Evolutionary conservation across 2,888 invertebrate species (phyloP).

Genomic region (Masnerella sp.): DNA sequence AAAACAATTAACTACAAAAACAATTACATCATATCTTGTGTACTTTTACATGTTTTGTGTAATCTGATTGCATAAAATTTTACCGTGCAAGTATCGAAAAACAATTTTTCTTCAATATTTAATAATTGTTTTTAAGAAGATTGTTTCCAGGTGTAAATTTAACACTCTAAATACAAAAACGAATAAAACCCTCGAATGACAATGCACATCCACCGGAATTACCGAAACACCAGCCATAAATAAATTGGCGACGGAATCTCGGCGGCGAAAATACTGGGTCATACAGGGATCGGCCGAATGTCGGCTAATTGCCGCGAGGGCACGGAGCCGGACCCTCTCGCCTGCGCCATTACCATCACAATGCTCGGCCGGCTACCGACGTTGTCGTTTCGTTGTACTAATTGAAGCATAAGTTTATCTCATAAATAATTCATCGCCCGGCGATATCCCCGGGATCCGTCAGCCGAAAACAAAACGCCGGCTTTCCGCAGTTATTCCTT

Average conservation of each 20-base stretch:
- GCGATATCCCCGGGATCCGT: conserved; percentile 37
- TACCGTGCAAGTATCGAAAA: no score
- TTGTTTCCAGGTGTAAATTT: no score
- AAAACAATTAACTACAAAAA: no score
- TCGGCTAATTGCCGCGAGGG: conserved; percentile 64
- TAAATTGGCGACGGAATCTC: conserved; percentile 13
- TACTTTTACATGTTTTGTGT: no score
- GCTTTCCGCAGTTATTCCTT: conserved; percentile 45
- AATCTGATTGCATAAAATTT: no score
- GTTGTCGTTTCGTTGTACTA: conserved; percentile 64
- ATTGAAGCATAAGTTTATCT: conserved; percentile 66
- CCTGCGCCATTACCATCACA: conserved; percentile 52
- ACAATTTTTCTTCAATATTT: no score
- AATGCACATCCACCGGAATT: no score
- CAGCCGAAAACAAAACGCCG: conserved; percentile 38
- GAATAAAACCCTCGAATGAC: no score
- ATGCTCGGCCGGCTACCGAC: conserved; percentile 41
- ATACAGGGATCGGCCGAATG: conserved; percentile 60
- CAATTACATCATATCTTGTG: no score
- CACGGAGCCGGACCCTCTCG: conserved; percentile 61
- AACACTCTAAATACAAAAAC: no score
- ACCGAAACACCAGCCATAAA: conserved; percentile 9
- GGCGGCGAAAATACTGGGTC: conserved; percentile 60
- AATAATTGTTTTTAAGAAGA: no score
- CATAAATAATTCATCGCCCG: conserved; percentile 66